Conservation (phyloP, 64 coral and sea anemone genomes). For the Pachyseris speciosa region DNA sequence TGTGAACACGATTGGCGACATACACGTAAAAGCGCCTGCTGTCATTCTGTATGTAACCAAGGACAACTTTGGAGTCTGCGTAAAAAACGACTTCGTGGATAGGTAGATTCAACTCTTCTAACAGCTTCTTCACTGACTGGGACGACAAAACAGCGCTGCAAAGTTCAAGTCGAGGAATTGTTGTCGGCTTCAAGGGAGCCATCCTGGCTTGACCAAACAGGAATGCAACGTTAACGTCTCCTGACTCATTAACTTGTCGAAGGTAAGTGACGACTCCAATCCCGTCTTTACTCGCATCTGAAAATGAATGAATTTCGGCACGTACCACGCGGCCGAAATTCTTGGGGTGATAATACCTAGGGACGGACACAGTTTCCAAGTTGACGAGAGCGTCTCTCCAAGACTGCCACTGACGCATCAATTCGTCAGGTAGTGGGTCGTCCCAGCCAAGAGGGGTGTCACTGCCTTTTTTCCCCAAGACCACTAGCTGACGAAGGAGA, state of each 20-base stretch:
- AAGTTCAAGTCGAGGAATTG: conserved; percentile 14
- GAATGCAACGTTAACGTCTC: neutral
- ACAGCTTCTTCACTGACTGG: neutral
- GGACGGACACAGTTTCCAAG: conserved; percentile 8
- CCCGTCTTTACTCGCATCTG: conserved; percentile 49
- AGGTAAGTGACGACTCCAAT: conserved; percentile 36
- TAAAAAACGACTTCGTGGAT: conserved; percentile 13
- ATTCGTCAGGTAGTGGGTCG: neutral
- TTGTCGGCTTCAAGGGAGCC: neutral
- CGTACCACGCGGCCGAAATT: neutral
- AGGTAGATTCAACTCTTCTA: neutral
- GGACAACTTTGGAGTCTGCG: conserved; percentile 26
- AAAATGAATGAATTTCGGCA: conserved; percentile 37
- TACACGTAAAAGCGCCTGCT: conserved; percentile 33
- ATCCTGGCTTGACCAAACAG: conserved; percentile 42
- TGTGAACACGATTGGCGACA: conserved; percentile 42
- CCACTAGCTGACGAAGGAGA: neutral
- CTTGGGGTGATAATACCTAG: conserved; percentile 28
- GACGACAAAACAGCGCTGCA: conserved; percentile 11
- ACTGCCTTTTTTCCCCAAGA: neutral
- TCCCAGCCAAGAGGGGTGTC: neutral
- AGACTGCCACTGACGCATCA: neutral
- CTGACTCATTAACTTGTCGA: neutral
- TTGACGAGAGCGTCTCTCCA: conserved; percentile 32
- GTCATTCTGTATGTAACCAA: conserved; percentile 42